phyloP scores from a whole-genome alignment of 2,797 vertebrate genomes.

The Pangasius macronema region DNA sequence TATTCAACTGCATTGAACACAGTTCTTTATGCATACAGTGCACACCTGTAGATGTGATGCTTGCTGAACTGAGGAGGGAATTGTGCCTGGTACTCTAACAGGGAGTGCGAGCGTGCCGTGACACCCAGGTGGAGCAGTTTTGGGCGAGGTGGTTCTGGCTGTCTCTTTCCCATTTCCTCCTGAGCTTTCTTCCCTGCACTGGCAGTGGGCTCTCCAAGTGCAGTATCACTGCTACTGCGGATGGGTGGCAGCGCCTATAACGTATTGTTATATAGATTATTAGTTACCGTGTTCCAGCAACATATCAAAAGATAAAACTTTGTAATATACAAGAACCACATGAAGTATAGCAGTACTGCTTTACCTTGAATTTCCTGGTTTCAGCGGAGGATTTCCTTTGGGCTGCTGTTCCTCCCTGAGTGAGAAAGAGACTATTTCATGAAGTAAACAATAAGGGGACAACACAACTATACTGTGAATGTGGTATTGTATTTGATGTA shows the following conservation, averaged over 20 bases:
- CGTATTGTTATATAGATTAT: neutral
- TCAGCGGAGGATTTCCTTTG: slow-evolving; percentile 49
- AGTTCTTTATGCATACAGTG: neutral
- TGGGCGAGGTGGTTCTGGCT: slow-evolving; percentile 76
- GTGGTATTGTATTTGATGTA: neutral
- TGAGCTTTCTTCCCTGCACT: slow-evolving; percentile 63
- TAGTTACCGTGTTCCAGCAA: neutral
- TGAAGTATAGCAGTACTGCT: neutral
- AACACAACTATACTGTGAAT: neutral
- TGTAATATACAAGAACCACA: neutral
- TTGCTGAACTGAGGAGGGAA: slow-evolving; percentile 72
- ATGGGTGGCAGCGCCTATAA: slow-evolving; percentile 87
- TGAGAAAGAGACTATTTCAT: slow-evolving; percentile 24
- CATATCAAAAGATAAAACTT: neutral
- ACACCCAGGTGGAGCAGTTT: slow-evolving; percentile 79
- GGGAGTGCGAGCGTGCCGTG: slow-evolving; percentile 79
- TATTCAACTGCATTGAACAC: neutral
- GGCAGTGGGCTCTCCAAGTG: slow-evolving; percentile 27
- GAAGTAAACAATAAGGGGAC: neutral
- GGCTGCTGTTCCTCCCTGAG: slow-evolving; percentile 49
- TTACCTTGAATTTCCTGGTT: slow-evolving; percentile 77
- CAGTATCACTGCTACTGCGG: slow-evolving; percentile 42
- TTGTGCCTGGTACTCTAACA: slow-evolving; percentile 72
- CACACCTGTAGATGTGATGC: slow-evolving; percentile 71
- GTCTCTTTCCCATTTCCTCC: slow-evolving; percentile 43